These are phyloP conservation scores for Marasmarcha lunaedactyla DNA, from an alignment of 2,888 invertebrate species.

Conservation along the genomic window DNA sequence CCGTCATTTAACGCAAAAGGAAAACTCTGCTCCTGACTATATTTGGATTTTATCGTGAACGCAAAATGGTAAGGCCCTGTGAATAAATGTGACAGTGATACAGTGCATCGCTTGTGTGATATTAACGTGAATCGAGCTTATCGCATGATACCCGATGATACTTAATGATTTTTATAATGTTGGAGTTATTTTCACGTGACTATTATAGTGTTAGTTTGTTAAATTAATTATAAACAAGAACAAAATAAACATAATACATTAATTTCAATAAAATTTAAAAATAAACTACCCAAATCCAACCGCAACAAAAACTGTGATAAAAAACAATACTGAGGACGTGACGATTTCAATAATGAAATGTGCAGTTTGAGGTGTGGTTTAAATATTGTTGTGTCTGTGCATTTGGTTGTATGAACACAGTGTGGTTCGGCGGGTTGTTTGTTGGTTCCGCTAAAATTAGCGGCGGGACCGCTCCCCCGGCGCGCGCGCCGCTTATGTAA, in stretches of 20 bases:
- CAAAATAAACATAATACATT: no score
- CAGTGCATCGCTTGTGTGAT: not conserved
- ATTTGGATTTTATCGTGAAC: not conserved
- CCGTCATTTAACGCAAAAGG: not conserved
- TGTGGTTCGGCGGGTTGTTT: constrained; percentile 31
- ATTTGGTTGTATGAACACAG: not conserved
- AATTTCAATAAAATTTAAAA: no score
- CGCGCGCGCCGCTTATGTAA: constrained; percentile 43
- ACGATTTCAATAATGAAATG: not conserved
- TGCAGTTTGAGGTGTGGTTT: not conserved
- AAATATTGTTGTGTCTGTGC: not conserved
- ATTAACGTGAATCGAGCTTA: no score
- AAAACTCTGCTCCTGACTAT: not conserved
- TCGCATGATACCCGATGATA: no score
- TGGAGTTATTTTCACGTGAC: no score
- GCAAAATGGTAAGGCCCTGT: not conserved
- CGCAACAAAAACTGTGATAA: not conserved
- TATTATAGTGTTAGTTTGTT: no score
- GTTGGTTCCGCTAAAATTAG: constrained; percentile 61
- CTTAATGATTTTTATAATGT: no score
- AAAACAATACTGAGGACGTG: no score
- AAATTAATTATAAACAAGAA: no score
- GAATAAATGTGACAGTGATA: not conserved
- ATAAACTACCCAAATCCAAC: not conserved
- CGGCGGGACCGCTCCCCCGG: constrained; percentile 40